These are phyloP conservation scores for Microtus richardsoni DNA, from an alignment of 2,113 vertebrate genomes.

Conservation along the genomic window DNA sequence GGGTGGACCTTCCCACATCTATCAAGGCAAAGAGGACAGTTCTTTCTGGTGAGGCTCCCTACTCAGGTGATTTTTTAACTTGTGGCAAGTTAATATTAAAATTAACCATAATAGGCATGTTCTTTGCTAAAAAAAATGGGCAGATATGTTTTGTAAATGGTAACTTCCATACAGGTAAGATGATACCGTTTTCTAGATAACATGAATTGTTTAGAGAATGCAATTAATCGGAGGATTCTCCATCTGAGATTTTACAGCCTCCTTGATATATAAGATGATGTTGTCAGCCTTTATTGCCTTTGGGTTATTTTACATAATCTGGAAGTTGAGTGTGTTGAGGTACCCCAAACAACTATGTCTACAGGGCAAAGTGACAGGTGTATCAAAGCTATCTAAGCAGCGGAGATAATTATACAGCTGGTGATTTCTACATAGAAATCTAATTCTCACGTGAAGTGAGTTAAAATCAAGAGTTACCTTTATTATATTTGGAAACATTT, in stretches of 20 bases:
- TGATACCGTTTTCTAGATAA: background rate
- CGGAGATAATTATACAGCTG: background rate
- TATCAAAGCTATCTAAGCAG: background rate
- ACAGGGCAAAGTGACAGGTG: background rate
- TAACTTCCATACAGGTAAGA: too few relatives aligned
- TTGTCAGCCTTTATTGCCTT: background rate
- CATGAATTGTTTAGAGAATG: constrained; percentile 34
- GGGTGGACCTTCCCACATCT: background rate
- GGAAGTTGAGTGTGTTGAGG: background rate
- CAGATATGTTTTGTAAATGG: background rate
- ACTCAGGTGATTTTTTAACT: background rate
- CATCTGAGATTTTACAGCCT: background rate
- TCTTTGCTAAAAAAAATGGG: background rate
- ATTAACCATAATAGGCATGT: background rate
- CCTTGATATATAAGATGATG: background rate
- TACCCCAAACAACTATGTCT: background rate
- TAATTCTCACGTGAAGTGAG: background rate
- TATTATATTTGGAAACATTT: constrained; percentile 30
- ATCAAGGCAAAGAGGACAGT: background rate
- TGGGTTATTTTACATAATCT: constrained; percentile 14
- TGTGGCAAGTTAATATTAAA: background rate
- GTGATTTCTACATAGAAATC: constrained; percentile 47
- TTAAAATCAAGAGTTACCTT: constrained; percentile 20
- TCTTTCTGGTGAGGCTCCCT: background rate
- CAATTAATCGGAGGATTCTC: background rate